Percentiles rank a stretch among this genome's conserved stretches.
Evolutionary conservation across 2,113 vertebrate species (phyloP).

Genomic region (Brachyhypopomus occidentalis): DNA sequence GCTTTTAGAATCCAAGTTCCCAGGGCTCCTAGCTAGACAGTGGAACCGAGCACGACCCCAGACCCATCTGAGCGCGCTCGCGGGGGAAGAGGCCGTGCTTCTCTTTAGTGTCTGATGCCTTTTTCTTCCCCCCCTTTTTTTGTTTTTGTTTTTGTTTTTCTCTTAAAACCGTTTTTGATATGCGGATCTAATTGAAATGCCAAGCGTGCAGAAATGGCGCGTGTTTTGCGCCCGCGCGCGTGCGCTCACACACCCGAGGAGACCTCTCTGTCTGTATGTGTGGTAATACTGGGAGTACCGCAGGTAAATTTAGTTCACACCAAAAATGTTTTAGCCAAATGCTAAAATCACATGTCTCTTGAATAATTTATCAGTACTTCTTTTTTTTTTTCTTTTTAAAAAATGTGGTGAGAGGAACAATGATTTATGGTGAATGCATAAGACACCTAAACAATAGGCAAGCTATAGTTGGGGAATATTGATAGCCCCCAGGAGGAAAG

Average conservation of each 20-base stretch:
- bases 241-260: conserved; percentile 76
- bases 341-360: conserved; percentile 52
- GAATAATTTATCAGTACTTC: conserved; percentile 52
- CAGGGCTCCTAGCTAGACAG: conserved; percentile 83
- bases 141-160: conserved; percentile 50
- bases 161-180: conserved; percentile 46
- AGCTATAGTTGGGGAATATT: no score
- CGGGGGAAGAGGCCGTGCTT: conserved; percentile 57
- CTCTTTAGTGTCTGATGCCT: conserved; percentile 71
- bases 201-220: conserved; percentile 73
- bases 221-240: conserved; percentile 18
- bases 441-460: not conserved
- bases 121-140: conserved; percentile 73
- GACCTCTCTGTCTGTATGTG: conserved; percentile 77
- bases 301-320: conserved; percentile 81
- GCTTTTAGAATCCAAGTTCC: conserved; percentile 82
- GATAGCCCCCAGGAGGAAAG: not conserved
- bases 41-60: conserved; percentile 56
- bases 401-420: conserved; percentile 24
- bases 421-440: not conserved
- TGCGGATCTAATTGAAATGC: conserved; percentile 73
- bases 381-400: conserved; percentile 33
- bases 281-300: conserved; percentile 77
- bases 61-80: conserved; percentile 27
- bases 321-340: conserved; percentile 55